Percentiles rank a stretch among this genome's conserved stretches.
phyloP scores from a whole-genome alignment of 2,797 vertebrate species.

The Crenichthys baileyi region DNA sequence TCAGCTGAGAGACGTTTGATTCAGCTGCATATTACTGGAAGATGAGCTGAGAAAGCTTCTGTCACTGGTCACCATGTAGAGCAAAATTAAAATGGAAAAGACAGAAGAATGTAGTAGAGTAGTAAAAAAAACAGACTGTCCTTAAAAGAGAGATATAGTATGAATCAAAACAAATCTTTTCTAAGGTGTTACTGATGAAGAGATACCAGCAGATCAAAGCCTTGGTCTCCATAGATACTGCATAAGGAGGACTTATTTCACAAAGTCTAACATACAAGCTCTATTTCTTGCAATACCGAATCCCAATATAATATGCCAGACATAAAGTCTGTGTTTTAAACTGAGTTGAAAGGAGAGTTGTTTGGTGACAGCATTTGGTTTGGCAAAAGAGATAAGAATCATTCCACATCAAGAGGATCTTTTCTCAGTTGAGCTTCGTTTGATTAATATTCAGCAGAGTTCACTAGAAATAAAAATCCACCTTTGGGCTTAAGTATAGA shows the following conservation, averaged over 20 bases:
- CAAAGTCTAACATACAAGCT: neutral
- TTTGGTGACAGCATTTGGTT: neutral
- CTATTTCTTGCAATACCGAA: neutral
- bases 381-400: neutral
- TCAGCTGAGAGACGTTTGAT: neutral
- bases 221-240: neutral
- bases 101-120: neutral
- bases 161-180: neutral
- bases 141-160: neutral
- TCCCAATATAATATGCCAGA: neutral
- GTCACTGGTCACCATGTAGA: neutral
- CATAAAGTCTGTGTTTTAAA: neutral
- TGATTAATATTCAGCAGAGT: neutral
- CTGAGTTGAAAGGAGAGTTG: neutral
- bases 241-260: neutral
- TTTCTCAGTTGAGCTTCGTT: neutral
- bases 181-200: neutral
- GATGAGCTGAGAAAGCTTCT: neutral
- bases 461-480: neutral
- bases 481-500: neutral
- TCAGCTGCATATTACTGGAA: neutral
- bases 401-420: neutral
- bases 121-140: neutral
- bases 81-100: conserved; percentile 1
- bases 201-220: neutral